A percentile compares a stretch with the other conserved stretches of the same genome.
Conservation (phyloP, 2,888 invertebrate species). For the Psococerastis gibbosa region DNA sequence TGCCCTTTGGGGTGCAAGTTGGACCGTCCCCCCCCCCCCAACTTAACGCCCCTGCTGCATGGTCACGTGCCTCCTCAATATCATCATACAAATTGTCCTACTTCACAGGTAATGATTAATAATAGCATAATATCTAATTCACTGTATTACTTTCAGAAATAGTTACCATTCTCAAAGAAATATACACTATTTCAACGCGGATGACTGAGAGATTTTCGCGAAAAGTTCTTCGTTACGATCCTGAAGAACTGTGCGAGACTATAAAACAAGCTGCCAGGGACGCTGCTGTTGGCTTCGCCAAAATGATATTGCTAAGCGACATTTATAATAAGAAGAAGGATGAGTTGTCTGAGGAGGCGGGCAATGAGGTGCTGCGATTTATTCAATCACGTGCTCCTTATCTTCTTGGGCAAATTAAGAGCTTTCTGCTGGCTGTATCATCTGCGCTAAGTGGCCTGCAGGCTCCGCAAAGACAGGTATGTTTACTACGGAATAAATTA, state of each 20-base stretch:
- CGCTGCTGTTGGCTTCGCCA: slow-evolving; percentile 32
- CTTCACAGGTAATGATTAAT: too few relatives aligned
- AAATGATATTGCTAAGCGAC: not conserved
- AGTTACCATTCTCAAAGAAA: too few relatives aligned
- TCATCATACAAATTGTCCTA: too few relatives aligned
- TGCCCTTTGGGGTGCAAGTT: too few relatives aligned
- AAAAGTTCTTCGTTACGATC: slow-evolving; percentile 30
- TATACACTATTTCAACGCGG: slow-evolving; percentile 34
- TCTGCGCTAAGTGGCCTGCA: slow-evolving; percentile 37
- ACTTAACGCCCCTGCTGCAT: too few relatives aligned
- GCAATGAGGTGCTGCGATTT: slow-evolving; percentile 45
- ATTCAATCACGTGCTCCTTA: slow-evolving; percentile 44
- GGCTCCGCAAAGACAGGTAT: slow-evolving; percentile 28
- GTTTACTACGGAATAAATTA: too few relatives aligned
- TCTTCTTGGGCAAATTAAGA: slow-evolving; percentile 40
- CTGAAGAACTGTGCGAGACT: slow-evolving; percentile 37
- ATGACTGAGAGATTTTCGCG: slow-evolving; percentile 23
- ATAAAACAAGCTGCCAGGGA: slow-evolving; percentile 42
- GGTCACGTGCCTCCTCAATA: too few relatives aligned
- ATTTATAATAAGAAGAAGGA: slow-evolving; percentile 18
- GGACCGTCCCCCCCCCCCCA: too few relatives aligned
- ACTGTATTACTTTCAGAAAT: too few relatives aligned
- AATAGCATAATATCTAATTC: too few relatives aligned
- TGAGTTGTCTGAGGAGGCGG: slow-evolving; percentile 38
- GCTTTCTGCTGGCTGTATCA: slow-evolving; percentile 37